These are phyloP conservation scores for Odontocolon sp. DNA, from an alignment of 2,888 invertebrate species.

Conservation along the genomic window DNA sequence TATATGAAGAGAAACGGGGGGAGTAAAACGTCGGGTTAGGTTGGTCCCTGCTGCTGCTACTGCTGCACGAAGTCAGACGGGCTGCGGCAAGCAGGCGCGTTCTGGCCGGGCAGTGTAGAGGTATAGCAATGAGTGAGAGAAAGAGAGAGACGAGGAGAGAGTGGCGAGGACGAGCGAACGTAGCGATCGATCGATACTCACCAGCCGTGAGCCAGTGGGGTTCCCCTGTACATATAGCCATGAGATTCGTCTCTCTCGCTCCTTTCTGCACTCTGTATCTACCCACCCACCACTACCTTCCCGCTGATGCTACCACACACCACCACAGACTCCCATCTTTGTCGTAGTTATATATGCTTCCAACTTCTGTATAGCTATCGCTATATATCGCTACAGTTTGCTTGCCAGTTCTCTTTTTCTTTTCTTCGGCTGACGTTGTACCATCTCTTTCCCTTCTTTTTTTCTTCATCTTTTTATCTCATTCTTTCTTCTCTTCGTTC, in stretches of 20 bases:
- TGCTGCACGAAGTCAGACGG: constrained; percentile 68
- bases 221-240: constrained; percentile 57
- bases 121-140: constrained; percentile 51
- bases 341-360: background rate
- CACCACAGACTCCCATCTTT: constrained; percentile 12
- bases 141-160: constrained; percentile 47
- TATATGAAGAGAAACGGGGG: constrained; percentile 37
- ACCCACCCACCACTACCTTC: constrained; percentile 16
- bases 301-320: constrained; percentile 24
- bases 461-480: background rate
- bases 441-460: constrained; percentile 32
- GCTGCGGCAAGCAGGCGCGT: constrained; percentile 68
- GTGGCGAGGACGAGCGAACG: constrained; percentile 66
- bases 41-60: constrained; percentile 51
- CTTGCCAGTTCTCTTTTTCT: constrained; percentile 15
- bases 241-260: constrained; percentile 41
- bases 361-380: background rate
- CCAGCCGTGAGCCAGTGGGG: constrained; percentile 64
- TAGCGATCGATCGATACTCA: constrained; percentile 74
- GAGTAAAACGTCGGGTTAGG: constrained; percentile 46
- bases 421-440: background rate
- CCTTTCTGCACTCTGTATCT: constrained; percentile 46
- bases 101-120: constrained; percentile 60
- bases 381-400: background rate
- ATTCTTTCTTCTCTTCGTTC: background rate